Percentiles rank a stretch among this genome's conserved stretches.
These are phyloP conservation scores for Apis cerana DNA, from an alignment of 1,140 invertebrate genomes.

Conservation along the genomic window DNA sequence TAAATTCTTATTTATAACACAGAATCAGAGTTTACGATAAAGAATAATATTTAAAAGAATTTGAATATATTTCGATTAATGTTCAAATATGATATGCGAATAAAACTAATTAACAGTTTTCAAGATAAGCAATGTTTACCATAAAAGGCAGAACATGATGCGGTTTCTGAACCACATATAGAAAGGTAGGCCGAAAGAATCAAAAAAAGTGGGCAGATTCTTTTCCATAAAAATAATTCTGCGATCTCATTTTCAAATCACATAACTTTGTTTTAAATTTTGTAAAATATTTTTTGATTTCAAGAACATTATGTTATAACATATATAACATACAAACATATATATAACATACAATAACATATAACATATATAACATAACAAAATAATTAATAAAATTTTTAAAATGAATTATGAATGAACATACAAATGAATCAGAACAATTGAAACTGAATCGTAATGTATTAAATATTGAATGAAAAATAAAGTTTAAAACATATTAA, in stretches of 20 bases:
- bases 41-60: neutral
- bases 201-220: conserved; percentile 47
- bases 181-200: conserved; percentile 36
- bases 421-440: no score
- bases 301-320: no score
- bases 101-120: conserved; percentile 61
- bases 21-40: no score
- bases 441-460: no score
- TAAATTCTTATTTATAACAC: no score
- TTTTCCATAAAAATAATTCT: conserved; percentile 45
- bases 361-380: no score
- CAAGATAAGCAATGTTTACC: conserved; percentile 33
- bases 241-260: neutral
- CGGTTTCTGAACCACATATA: conserved; percentile 36
- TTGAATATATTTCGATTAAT: conserved; percentile 57
- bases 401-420: no score
- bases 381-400: neutral
- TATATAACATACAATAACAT: no score
- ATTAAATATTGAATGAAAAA: no score
- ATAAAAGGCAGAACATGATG: conserved; percentile 56
- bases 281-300: neutral
- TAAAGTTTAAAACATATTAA: neutral
- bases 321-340: no score
- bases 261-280: conserved; percentile 14
- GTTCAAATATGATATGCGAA: conserved; percentile 55